Evolutionary conservation across 2,797 vertebrate genomes (phyloP).

Genomic region (Xenopus petersii): DNA sequence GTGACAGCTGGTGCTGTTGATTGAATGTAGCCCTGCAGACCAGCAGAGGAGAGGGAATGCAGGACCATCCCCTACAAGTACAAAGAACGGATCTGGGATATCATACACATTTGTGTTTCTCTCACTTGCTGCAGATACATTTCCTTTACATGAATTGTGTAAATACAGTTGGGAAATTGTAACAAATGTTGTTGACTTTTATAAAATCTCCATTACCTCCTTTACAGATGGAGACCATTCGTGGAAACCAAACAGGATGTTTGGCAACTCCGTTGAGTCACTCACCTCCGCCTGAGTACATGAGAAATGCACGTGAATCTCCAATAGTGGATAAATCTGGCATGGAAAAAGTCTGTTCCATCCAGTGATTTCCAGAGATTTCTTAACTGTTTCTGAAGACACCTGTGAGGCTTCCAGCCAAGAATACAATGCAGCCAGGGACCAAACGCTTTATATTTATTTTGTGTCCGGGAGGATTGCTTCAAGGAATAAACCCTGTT

Average conservation of each 20-base stretch:
- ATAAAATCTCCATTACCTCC: neutral
- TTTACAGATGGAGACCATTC: neutral
- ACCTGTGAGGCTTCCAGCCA: slow-evolving; percentile 43
- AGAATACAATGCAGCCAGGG: slow-evolving; percentile 26
- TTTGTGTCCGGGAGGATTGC: slow-evolving; percentile 29
- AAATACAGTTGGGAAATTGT: neutral
- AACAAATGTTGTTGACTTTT: neutral
- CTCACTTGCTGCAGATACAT: too few species aligned
- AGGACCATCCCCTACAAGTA: too few species aligned
- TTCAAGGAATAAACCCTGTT: slow-evolving; percentile 28
- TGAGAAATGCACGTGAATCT: neutral
- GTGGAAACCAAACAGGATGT: slow-evolving; percentile 26
- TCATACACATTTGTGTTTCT: too few species aligned
- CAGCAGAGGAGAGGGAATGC: too few species aligned
- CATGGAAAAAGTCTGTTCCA: slow-evolving; percentile 17
- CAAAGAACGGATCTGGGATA: too few species aligned
- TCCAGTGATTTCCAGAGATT: slow-evolving; percentile 23
- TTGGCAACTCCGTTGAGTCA: slow-evolving; percentile 17
- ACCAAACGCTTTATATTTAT: slow-evolving; percentile 37
- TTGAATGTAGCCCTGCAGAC: neutral
- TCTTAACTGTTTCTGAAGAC: slow-evolving; percentile 30
- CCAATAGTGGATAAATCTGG: slow-evolving; percentile 18
- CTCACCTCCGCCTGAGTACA: slow-evolving; percentile 14
- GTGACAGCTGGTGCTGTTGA: neutral
- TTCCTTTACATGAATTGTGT: neutral